phyloP scores from a whole-genome alignment of 2,888 invertebrate species.

The Dromius quadrimaculatus region DNA sequence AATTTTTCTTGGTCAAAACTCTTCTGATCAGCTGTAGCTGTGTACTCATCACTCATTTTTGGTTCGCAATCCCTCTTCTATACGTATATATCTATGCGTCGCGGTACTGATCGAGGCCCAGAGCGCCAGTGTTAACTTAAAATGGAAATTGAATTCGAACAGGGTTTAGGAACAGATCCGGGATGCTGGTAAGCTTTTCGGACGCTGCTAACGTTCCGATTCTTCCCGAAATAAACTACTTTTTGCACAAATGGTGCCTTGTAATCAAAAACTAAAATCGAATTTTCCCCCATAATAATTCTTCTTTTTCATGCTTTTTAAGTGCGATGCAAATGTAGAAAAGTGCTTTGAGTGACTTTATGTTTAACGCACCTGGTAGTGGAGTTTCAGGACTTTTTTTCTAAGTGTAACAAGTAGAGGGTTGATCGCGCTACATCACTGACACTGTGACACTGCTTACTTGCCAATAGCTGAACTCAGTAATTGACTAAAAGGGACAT shows the following conservation, averaged over 20 bases:
- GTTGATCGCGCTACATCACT: constrained; percentile 7
- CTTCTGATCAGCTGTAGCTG: constrained; percentile 55
- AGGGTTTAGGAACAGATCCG: constrained; percentile 55
- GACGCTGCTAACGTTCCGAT: background rate
- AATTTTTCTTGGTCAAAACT: too few species aligned
- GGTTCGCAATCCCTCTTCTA: constrained; percentile 60
- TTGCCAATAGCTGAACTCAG: constrained; percentile 19
- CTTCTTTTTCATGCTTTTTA: constrained; percentile 1
- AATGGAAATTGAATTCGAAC: constrained; percentile 64
- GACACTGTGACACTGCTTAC: constrained; percentile 21
- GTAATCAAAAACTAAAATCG: too few species aligned
- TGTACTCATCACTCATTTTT: constrained; percentile 63
- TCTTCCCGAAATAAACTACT: too few species aligned
- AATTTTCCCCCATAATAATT: too few species aligned
- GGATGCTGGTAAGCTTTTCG: constrained; percentile 52
- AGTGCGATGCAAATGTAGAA: background rate
- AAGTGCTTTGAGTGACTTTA: constrained; percentile 23
- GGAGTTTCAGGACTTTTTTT: constrained; percentile 37
- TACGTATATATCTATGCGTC: constrained; percentile 57
- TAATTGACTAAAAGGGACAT: constrained; percentile 32
- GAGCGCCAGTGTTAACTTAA: constrained; percentile 61
- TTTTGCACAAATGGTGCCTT: too few species aligned
- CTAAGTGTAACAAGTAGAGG: background rate
- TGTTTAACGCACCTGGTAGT: background rate
- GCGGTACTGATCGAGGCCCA: constrained; percentile 54